These are phyloP conservation scores for Periophthalmodon schlosseri DNA, from an alignment of 2,113 vertebrate genomes.

Conservation along the genomic window DNA sequence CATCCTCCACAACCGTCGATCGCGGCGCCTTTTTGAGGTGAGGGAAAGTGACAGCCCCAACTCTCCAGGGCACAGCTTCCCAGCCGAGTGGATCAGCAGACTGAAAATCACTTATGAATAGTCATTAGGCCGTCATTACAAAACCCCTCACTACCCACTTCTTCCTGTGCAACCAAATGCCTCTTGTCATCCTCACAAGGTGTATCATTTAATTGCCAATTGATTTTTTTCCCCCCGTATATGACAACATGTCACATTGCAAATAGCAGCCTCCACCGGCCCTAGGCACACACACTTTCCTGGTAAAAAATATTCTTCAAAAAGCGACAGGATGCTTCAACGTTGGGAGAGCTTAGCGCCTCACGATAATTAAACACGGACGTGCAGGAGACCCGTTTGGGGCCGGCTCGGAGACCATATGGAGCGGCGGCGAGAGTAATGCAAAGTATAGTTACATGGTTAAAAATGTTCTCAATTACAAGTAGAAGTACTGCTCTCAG, in stretches of 20 bases:
- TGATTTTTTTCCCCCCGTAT: slow-evolving; percentile 87
- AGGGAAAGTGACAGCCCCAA: slow-evolving; percentile 98
- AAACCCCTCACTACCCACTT: slow-evolving; percentile 90
- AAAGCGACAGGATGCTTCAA: slow-evolving; percentile 53
- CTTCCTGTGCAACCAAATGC: slow-evolving; percentile 95
- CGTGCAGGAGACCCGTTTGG: slow-evolving; percentile 51
- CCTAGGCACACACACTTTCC: slow-evolving; percentile 85
- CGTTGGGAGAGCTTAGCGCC: slow-evolving; percentile 57
- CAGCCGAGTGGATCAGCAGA: slow-evolving; percentile 98
- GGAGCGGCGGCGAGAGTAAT: neutral
- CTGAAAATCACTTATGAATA: slow-evolving; percentile 99
- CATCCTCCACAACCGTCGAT: slow-evolving; percentile 88
- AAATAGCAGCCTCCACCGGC: slow-evolving; percentile 89
- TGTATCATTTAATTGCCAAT: slow-evolving; percentile 99
- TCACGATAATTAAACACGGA: slow-evolving; percentile 67
- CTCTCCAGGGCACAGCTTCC: slow-evolving; percentile 99
- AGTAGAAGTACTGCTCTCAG: no score
- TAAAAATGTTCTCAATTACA: no score
- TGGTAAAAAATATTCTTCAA: slow-evolving; percentile 69
- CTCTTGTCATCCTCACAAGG: slow-evolving; percentile 99
- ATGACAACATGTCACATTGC: slow-evolving; percentile 98
- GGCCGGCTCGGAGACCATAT: slow-evolving; percentile 1
- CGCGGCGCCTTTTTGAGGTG: slow-evolving; percentile 96
- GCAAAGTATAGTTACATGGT: no score
- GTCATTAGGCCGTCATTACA: slow-evolving; percentile 99